Evolutionary conservation across 2,888 invertebrate genomes (phyloP), one percentile per base, ranked within the genome.

Genomic region (Spilosoma lubricipeda): DNA sequence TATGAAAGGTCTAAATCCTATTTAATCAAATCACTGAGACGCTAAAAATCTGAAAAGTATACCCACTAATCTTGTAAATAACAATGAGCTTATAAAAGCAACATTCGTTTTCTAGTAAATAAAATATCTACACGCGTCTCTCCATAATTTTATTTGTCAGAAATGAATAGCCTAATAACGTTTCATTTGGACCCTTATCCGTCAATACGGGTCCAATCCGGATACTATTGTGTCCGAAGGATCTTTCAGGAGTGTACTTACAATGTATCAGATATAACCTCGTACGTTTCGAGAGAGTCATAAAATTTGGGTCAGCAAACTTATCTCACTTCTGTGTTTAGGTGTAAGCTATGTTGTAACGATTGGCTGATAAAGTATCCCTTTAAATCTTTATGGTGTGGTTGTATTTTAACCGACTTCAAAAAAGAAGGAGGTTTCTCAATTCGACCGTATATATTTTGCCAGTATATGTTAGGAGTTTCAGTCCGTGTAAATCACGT

Each of bases 161-260:
- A 70, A 71, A 33, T 79, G 84, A 85, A 79, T 80, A 72, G 71
- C 72, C 74, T 74, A 81, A 83, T 85, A 83, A 78, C 66, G 78
- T 79, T 74, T 75, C 77, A 56, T 72, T 70, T 72, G 68, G 74
- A 71, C 77, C 80, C 76, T 77, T 79, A 80, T 85, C 73, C 76
- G 70, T 77, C 84, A 80, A 85, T 77, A 67, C 39, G 77, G 59
- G 73, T 74, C 77, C 85, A 85, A 85, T 85, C 78, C 85, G 76
- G 48, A 73, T 74, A 45, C 79, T 72, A 85, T 85, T 85, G 86
- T 85, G 42, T 71, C 70, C 71, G 18, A 48, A 71, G 70, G 72
- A 59, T 59, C n/a, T 15, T 13, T 8, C 23, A 39, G n/a, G 33
- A 63, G 30, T 23, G 36, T 63, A 68, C 67, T 63, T n/a, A 71